phyloP scores from a whole-genome alignment of 2,888 invertebrate genomes.

The Drosophila meridiana region DNA sequence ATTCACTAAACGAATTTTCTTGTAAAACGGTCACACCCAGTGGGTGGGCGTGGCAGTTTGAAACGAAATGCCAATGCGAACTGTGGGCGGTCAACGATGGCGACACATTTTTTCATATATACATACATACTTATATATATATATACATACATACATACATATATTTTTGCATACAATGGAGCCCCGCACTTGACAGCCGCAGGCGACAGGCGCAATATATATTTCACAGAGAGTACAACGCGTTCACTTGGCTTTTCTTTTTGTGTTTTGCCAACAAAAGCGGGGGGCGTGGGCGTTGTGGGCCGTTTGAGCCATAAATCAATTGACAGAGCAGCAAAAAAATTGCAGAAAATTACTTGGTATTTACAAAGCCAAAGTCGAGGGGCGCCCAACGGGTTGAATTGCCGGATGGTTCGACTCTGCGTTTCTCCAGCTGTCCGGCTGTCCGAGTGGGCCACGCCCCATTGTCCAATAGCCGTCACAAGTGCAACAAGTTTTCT shows the following conservation, averaged over 20 bases:
- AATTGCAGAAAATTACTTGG: constrained; percentile 78
- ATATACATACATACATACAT: background rate
- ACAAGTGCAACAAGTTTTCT: constrained; percentile 63
- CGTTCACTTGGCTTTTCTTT: constrained; percentile 66
- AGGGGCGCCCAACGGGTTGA: background rate
- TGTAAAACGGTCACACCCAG: constrained; percentile 69
- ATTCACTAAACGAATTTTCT: constrained; percentile 75
- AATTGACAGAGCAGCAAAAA: constrained; percentile 71
- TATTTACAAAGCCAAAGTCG: constrained; percentile 61
- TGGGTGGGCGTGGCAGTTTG: constrained; percentile 10
- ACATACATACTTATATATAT: background rate
- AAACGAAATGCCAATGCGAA: constrained; percentile 32
- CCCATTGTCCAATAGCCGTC: constrained; percentile 9
- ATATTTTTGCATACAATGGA: constrained; percentile 47
- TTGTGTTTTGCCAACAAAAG: constrained; percentile 63
- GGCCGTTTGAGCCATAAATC: constrained; percentile 61
- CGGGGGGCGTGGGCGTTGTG: background rate
- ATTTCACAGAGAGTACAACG: constrained; percentile 52
- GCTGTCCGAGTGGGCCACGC: constrained; percentile 16
- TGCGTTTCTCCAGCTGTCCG: background rate
- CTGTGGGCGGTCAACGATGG: constrained; percentile 56
- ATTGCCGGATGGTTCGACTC: background rate
- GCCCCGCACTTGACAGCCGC: constrained; percentile 65
- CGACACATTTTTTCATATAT: constrained; percentile 51
- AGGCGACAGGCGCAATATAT: constrained; percentile 49